Evolutionary conservation across 2,888 invertebrate genomes (phyloP), one percentile per base, ranked within the genome.

Genomic region (Lingula anatina): DNA sequence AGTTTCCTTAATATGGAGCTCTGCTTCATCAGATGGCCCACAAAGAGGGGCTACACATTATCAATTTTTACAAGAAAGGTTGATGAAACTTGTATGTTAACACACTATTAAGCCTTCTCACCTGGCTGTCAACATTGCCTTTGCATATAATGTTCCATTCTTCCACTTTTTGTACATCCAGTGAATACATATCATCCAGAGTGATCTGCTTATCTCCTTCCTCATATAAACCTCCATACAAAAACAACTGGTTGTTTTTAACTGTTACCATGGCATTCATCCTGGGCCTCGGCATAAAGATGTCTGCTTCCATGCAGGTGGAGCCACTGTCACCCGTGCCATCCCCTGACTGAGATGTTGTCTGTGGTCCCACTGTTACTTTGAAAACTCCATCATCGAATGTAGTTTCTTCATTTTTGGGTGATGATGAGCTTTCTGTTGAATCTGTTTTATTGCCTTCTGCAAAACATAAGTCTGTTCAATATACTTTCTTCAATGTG

Each of bases 221-320:
- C 78, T 94, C 94, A 54, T 83, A 81, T 67, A 90, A 82, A 0
- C 94, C 94, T 0, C 93, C 93, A 70, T 87, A 93, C 50, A 93
- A 66, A 71, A 87, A 93, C 1, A 94, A 78, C 12, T 80, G 73
- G 20, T 88, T 86, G 56, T 88, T 84, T 64, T 88, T 89, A 12
- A 90, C 83, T 0, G 85, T 85, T 66, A 93, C 68, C 54, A 88
- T 86, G 47, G 88, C 82, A 60, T 89, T 90, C 84, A 93, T 92
- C 58, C 94, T 83, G 0, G 64, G 55, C 79, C 59, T 54, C 0
- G 77, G 78, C 49, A 61, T 54, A 53, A 75, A 74, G 24, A 57
- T 48, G 40, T n/a, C n/a, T n/a, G n/a, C n/a, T n/a, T n/a, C n/a
- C n/a, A n/a, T n/a, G 35, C 69, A 61, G 24, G 53, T 53, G 20